Percentiles rank a stretch among this genome's conserved stretches.
These are phyloP conservation scores for Epirrhoe alternata DNA, from an alignment of 2,888 invertebrate species.

Conservation along the genomic window DNA sequence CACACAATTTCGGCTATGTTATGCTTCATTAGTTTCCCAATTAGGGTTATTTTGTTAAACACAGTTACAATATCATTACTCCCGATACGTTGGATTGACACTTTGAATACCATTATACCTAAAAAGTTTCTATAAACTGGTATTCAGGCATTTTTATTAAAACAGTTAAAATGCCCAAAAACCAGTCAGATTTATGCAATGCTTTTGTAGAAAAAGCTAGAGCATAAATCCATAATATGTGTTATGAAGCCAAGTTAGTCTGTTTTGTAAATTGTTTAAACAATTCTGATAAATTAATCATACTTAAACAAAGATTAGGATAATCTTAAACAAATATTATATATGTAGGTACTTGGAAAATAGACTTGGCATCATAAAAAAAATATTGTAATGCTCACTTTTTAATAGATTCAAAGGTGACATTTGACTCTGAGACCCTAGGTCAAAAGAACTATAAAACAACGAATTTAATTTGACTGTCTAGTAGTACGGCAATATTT, in stretches of 20 bases:
- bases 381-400: conserved; percentile 30
- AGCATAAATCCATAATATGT: conserved; percentile 39
- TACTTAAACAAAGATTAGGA: neutral
- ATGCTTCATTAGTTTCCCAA: conserved; percentile 58
- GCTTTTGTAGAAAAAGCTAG: conserved; percentile 46
- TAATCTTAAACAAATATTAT: too few species aligned
- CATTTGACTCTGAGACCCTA: neutral
- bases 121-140: conserved; percentile 44
- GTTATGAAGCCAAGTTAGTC: conserved; percentile 17
- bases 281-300: neutral
- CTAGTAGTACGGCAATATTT: neutral
- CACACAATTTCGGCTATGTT: conserved; percentile 46
- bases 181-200: conserved; percentile 47
- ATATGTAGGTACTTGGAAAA: neutral
- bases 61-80: conserved; percentile 47
- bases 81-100: conserved; percentile 79
- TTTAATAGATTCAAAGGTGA: conserved; percentile 8
- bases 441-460: conserved; percentile 1
- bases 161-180: conserved; percentile 38
- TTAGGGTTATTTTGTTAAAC: conserved; percentile 65
- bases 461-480: neutral
- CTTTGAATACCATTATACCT: conserved; percentile 73
- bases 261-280: neutral
- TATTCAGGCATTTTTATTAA: conserved; percentile 37
- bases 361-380: conserved; percentile 22